Base-by-base conservation (phyloP, 1,140 invertebrate genomes). In the Zaprionus kolodkinae region DNA sequence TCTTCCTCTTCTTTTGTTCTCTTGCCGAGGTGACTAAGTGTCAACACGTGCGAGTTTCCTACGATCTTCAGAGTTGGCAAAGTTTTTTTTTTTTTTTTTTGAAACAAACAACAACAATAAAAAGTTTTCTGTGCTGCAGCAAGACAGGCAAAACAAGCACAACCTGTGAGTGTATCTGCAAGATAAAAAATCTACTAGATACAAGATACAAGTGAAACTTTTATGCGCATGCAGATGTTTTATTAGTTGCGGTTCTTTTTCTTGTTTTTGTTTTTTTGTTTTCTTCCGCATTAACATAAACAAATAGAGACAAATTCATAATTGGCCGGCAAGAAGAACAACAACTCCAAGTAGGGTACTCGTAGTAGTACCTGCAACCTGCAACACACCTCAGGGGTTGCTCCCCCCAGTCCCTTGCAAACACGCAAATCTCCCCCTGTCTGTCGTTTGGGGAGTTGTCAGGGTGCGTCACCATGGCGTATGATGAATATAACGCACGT, bases 401-500 rank as follows among this genome's bases (percentile, higher is more conserved):
- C 15, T 10, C 7, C 54, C 55, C n/a, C 30, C 55, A 38, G 40
- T 15, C n/a, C n/a, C n/a, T n/a, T n/a, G 38, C 38, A 9, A 36
- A 57, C 68, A 72, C 56, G 57, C 61, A 55, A 62, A 52, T 48
- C 50, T 45, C 40, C 54, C 35, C 17, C 21, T 21, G 21, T 21
- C 21, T 56, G 62, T 68, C 7, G 17, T 15, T 15, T 55, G 45
- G 69, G 35, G 63, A 63, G 50, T 65, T 68, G 45, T 62, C 66
- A 52, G 66, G 66, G 61, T 74, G 83, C 56, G 84, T 70, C 82
- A 76, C 68, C 83, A 78, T 66, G 83, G 81, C 85, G 84, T 89
- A 88, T 89, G 84, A 88, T 81, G 80, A 81, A 88, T 88, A 80
- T 81, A 77, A 81, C 77, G 85, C 84, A 88, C 84, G 84, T 88